A percentile compares a stretch with the other conserved stretches of the same genome.
These are phyloP conservation scores for Chaenocephalus aceratus DNA, from an alignment of 2,113 vertebrate species.

Conservation along the genomic window DNA sequence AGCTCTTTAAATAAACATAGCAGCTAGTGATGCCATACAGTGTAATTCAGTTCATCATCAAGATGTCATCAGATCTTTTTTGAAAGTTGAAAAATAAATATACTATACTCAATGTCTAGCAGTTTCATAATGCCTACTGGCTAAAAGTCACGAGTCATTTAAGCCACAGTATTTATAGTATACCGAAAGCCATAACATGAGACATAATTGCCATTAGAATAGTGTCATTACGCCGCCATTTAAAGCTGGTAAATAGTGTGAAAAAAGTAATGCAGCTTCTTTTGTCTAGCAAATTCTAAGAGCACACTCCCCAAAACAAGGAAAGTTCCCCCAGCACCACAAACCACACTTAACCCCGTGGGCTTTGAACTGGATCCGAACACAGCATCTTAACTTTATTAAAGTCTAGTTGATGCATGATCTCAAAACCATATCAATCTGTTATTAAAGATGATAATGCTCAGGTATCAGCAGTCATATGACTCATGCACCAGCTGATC, in stretches of 20 bases:
- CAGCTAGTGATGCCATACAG: not conserved
- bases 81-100: not conserved
- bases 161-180: slow-evolving; percentile 27
- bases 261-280: not conserved
- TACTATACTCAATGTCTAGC: not conserved
- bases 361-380: not conserved
- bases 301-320: not conserved
- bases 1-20: not conserved
- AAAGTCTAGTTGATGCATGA: not conserved
- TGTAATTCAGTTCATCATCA: not conserved
- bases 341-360: not conserved
- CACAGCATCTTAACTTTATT: not conserved
- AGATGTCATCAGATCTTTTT: not conserved
- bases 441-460: not conserved
- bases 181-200: slow-evolving; percentile 35
- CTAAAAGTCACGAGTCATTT: slow-evolving; percentile 45
- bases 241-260: slow-evolving; percentile 28
- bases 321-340: not conserved
- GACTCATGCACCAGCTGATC: not conserved
- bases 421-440: not conserved
- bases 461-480: not conserved
- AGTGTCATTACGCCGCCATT: slow-evolving; percentile 43
- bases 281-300: slow-evolving; percentile 1
- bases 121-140: slow-evolving; percentile 11
- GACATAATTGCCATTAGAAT: slow-evolving; percentile 35